Evolutionary conservation across 2,797 vertebrate genomes (phyloP), one percentile per base, ranked within the genome.

Genomic region (Cyclopterus lumpus): DNA sequence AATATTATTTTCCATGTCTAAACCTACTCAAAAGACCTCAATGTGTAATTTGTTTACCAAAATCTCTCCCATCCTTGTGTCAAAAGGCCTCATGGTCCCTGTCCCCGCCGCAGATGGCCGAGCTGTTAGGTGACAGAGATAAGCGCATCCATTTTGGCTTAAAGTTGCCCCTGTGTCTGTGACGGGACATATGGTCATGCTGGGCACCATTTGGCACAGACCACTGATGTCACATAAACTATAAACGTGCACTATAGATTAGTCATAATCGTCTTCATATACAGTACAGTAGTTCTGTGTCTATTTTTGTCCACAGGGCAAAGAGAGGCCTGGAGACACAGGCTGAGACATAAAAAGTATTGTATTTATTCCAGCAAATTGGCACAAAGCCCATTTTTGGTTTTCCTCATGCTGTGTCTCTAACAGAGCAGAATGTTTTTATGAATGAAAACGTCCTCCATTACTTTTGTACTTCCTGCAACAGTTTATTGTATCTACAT

Each of bases 141-240:
- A 89, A 93, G 81, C 86, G 79, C 88, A 89, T 93, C 78, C 70
- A 89, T 92, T 92, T 89, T 93, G 92, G 94, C 93, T 92, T 88
- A 57, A 61, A 81, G 71, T 74, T 73, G 77, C 84, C 81, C 71
- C 83, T 51, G 75, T 93, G 93, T 92, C 92, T 89, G 84, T 93
- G 90, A 73, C 24, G 36, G 73, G 87, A 92, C 95, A 95, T 94
- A 95, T 95, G 95, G 94, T 93, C 94, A 86, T 70, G 91, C 94
- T 92, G 94, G 81, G 93, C 82, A 79, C 84, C 82, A 90, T 91
- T 94, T 93, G 93, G 92, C 93, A 88, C 83, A 80, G 85, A 84
- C 83, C 84, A 62, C 83, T 75, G 82, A 91, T 90, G 72, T 89
- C 89, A 85, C 84, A 85, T 83, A 78, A 85, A 92, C 89, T 88